A percentile compares a stretch with the other conserved stretches of the same genome.
phyloP scores from a whole-genome alignment of 2,113 vertebrate species.

The Notothenia coriiceps region DNA sequence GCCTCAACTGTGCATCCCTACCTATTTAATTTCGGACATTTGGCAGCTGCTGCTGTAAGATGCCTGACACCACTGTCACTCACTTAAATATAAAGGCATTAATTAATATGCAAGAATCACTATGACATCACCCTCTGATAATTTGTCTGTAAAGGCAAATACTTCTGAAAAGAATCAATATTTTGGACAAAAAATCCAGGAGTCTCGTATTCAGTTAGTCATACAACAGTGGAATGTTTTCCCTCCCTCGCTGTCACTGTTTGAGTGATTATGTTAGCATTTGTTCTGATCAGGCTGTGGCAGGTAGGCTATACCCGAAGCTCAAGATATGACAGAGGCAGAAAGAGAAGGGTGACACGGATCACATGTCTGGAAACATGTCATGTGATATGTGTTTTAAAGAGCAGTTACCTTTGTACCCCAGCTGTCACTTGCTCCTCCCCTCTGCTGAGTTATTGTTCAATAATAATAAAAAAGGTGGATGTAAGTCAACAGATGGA shows the following conservation, averaged over 20 bases:
- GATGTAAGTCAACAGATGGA: neutral
- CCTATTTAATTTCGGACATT: constrained; percentile 44
- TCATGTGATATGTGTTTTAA: constrained; percentile 5
- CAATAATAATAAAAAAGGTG: neutral
- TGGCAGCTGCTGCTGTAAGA: constrained; percentile 90
- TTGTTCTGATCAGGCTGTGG: constrained; percentile 13
- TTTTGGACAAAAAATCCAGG: neutral
- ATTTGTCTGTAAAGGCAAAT: neutral
- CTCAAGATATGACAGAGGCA: neutral
- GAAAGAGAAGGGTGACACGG: neutral
- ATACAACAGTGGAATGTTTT: neutral
- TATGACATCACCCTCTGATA: neutral
- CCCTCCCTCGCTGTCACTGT: neutral
- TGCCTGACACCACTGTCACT: constrained; percentile 6
- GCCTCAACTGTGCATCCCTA: constrained; percentile 67
- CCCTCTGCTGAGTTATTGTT: neutral
- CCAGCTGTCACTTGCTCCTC: neutral
- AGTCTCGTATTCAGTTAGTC: neutral
- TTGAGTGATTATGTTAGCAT: constrained; percentile 2
- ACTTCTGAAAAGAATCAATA: neutral
- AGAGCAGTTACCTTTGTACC: constrained; percentile 7
- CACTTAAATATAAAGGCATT: neutral
- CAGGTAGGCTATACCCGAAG: neutral
- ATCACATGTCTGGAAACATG: neutral
- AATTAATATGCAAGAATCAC: neutral